Conservation (phyloP, 2,888 invertebrate species). For the Notodonta dromedarius region DNA sequence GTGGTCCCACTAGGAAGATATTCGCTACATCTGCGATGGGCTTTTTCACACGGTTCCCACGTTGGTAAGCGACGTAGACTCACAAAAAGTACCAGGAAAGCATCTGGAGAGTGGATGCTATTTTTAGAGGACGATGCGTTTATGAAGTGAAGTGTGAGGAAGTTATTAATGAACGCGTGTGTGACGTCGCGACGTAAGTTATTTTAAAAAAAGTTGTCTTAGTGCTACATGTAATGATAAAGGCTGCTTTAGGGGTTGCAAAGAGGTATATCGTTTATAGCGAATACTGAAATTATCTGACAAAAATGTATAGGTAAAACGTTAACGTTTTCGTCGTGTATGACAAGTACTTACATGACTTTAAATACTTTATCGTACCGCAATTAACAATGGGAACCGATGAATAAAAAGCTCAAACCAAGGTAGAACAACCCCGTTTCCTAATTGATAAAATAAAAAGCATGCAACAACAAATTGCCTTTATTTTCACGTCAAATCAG, state of each 20-base stretch:
- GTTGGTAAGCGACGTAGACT: conserved; percentile 65
- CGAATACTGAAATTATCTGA: too few relatives aligned
- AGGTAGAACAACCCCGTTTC: neutral
- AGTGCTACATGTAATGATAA: too few relatives aligned
- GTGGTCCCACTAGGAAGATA: conserved; percentile 53
- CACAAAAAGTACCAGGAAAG: conserved; percentile 64
- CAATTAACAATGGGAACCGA: conserved; percentile 5
- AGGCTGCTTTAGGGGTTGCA: neutral
- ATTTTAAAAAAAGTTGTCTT: neutral
- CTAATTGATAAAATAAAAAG: conserved; percentile 19
- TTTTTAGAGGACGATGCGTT: conserved; percentile 63
- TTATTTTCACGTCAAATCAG: conserved; percentile 61
- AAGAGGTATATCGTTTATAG: too few relatives aligned
- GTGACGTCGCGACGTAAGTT: conserved; percentile 20
- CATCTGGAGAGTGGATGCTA: conserved; percentile 73
- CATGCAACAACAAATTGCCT: conserved; percentile 53
- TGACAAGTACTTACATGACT: too few relatives aligned
- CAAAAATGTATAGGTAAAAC: too few relatives aligned
- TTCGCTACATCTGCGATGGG: conserved; percentile 68
- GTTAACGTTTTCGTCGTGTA: too few relatives aligned
- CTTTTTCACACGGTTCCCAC: conserved; percentile 72
- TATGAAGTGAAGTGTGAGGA: conserved; percentile 63
- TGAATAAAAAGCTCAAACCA: neutral
- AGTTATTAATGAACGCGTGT: conserved; percentile 55
- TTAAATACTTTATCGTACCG: too few relatives aligned